phyloP scores from a whole-genome alignment of 1,140 invertebrate species.

The Pseudomyrmex flavicornis region DNA sequence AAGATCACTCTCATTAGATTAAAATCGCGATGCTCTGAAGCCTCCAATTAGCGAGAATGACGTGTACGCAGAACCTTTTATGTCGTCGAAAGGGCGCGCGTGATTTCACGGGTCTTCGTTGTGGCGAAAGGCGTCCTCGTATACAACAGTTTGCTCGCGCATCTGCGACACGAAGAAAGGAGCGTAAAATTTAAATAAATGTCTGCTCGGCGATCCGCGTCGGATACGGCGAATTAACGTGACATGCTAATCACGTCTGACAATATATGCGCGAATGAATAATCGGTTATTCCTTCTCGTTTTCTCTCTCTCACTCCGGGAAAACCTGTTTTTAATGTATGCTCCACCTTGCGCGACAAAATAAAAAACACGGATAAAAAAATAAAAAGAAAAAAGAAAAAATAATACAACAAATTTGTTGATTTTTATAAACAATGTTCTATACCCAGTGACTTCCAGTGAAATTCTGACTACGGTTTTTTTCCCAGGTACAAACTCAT shows the following conservation, averaged over 20 bases:
- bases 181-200: slow-evolving; percentile 85
- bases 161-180: slow-evolving; percentile 76
- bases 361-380: not conserved
- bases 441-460: not conserved
- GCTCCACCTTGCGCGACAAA: slow-evolving; percentile 4
- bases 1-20: not conserved
- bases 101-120: slow-evolving; percentile 80
- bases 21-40: not conserved
- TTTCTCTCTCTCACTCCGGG: not conserved
- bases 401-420: no score
- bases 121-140: slow-evolving; percentile 28
- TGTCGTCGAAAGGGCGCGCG: slow-evolving; percentile 61
- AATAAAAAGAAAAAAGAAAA: no score
- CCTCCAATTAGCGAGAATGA: slow-evolving; percentile 49
- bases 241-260: slow-evolving; percentile 82
- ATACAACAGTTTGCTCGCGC: slow-evolving; percentile 36
- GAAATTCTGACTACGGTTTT: not conserved
- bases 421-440: not conserved
- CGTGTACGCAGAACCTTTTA: slow-evolving; percentile 64
- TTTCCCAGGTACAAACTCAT: not conserved
- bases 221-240: slow-evolving; percentile 80
- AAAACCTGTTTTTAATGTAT: slow-evolving; percentile 73
- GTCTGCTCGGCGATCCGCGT: slow-evolving; percentile 73
- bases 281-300: slow-evolving; percentile 64
- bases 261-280: slow-evolving; percentile 71